These are phyloP conservation scores for Fratercula arctica DNA, from an alignment of 2,797 vertebrate genomes.

Conservation along the genomic window DNA sequence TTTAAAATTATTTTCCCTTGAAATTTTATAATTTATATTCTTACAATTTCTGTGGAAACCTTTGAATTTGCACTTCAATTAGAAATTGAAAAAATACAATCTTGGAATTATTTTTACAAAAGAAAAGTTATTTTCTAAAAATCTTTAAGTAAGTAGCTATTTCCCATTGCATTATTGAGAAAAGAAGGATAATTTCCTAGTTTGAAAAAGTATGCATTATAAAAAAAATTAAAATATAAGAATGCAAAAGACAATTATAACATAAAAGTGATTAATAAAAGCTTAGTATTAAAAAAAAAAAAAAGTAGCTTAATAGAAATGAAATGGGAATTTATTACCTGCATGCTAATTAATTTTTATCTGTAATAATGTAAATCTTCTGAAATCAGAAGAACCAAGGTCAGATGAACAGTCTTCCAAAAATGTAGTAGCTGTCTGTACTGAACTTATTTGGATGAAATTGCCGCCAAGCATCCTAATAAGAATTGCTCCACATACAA, in stretches of 20 bases:
- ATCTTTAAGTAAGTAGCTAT: not conserved
- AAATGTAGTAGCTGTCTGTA: not conserved
- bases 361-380: not conserved
- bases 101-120: not conserved
- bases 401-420: not conserved
- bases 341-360: not conserved
- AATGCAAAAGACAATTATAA: not conserved
- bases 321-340: not conserved
- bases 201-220: not conserved
- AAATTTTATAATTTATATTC: not conserved
- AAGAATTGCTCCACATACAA: not conserved
- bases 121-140: not conserved
- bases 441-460: not conserved
- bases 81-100: not conserved
- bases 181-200: not conserved
- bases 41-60: not conserved
- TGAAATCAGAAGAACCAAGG: not conserved
- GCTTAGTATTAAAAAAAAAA: not conserved
- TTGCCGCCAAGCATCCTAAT: not conserved
- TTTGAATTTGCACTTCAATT: not conserved
- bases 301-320: not conserved
- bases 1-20: not conserved
- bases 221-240: not conserved
- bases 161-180: not conserved
- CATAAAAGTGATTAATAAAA: not conserved